phyloP scores from a whole-genome alignment of 2,113 vertebrate species.

The Helogale parvula region DNA sequence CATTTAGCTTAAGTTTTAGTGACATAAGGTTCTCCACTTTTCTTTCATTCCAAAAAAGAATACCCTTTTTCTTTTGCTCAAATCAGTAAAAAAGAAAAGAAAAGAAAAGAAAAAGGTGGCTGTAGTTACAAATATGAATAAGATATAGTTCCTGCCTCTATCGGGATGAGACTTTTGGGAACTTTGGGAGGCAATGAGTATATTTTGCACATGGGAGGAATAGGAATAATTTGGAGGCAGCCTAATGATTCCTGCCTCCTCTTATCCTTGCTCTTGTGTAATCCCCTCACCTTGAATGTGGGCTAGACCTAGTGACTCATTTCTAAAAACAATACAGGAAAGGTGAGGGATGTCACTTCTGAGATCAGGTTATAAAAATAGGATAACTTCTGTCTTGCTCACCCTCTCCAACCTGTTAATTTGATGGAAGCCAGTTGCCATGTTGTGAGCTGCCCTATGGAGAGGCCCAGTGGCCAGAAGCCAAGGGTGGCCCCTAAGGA shows the following conservation, averaged over 20 bases:
- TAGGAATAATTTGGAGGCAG: neutral
- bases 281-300: neutral
- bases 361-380: slow-evolving; percentile 9
- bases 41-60: neutral
- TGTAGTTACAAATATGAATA: neutral
- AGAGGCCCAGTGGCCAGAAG: neutral
- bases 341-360: slow-evolving; percentile 7
- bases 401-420: neutral
- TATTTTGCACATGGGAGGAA: neutral
- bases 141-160: neutral
- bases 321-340: neutral
- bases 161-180: neutral
- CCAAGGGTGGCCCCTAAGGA: neutral
- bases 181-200: neutral
- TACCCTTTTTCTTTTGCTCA: neutral
- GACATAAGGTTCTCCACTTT: neutral
- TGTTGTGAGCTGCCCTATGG: neutral
- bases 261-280: neutral
- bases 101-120: neutral
- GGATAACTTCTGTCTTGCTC: neutral
- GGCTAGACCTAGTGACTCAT: neutral
- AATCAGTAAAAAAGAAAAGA: neutral
- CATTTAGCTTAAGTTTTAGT: neutral
- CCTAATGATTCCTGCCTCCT: neutral
- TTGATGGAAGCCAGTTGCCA: neutral